Conservation (phyloP, 2,113 vertebrate genomes). For the Ophthalmolycus amberensis region DNA sequence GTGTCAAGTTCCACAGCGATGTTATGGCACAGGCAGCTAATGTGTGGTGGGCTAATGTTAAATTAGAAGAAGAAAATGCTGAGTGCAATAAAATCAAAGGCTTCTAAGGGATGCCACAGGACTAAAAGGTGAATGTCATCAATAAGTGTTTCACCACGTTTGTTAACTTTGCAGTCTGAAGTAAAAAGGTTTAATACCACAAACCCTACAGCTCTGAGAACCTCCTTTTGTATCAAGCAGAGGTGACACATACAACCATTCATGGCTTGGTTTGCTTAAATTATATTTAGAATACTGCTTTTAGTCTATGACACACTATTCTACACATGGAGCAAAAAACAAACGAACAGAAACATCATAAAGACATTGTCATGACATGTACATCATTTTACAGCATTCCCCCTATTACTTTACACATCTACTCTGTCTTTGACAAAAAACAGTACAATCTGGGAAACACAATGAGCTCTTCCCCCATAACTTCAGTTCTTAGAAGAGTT, state of each 20-base stretch:
- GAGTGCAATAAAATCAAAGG: conserved; percentile 75
- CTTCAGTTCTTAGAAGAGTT: conserved; percentile 45
- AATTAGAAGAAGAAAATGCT: conserved; percentile 44
- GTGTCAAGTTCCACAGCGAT: conserved; percentile 73
- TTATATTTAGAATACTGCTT: conserved; percentile 90
- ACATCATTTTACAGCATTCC: conserved; percentile 87
- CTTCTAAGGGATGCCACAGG: conserved; percentile 73
- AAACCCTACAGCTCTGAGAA: conserved; percentile 72
- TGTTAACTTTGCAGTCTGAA: conserved; percentile 69
- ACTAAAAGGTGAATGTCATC: conserved; percentile 61
- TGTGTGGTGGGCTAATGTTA: conserved; percentile 44
- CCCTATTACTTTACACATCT: conserved; percentile 77
- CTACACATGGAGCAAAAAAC: conserved; percentile 81
- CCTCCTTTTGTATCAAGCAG: conserved; percentile 74
- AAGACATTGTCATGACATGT: conserved; percentile 81
- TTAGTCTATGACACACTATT: conserved; percentile 90
- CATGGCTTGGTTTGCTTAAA: conserved; percentile 88
- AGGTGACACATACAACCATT: conserved; percentile 79
- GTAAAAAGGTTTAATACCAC: conserved; percentile 45
- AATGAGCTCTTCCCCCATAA: conserved; percentile 57
- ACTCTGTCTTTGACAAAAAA: conserved; percentile 59
- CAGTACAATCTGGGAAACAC: conserved; percentile 76
- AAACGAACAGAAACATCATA: conserved; percentile 64
- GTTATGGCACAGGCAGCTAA: conserved; percentile 80
- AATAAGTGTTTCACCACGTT: conserved; percentile 57